Conservation (phyloP, 2,797 vertebrate genomes). For the Remorina albescens region DNA sequence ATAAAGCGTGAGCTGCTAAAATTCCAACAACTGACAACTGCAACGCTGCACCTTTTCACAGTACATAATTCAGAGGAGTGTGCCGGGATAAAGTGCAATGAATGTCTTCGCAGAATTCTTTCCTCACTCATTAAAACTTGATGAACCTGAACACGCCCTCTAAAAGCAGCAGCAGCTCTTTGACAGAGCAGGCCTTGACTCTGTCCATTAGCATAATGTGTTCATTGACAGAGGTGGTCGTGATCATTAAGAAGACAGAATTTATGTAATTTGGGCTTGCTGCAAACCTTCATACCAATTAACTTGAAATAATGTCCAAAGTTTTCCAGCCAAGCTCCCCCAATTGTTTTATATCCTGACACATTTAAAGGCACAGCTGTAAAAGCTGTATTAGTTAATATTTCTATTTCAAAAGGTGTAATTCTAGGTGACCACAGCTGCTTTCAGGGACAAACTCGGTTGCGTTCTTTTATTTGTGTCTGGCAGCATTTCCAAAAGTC, state of each 20-base stretch:
- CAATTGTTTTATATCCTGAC: not conserved
- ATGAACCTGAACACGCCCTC: conserved; percentile 74
- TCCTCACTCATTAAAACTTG: conserved; percentile 77
- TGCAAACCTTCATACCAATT: conserved; percentile 9
- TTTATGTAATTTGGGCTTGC: conserved; percentile 34
- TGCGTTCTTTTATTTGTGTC: too few species aligned
- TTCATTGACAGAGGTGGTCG: conserved; percentile 58
- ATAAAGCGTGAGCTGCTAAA: conserved; percentile 31
- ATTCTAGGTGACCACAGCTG: not conserved
- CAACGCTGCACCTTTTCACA: conserved; percentile 38
- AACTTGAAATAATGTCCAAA: conserved; percentile 21
- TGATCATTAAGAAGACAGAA: conserved; percentile 36
- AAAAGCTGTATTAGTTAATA: not conserved
- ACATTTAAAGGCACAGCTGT: not conserved
- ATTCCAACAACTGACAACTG: conserved; percentile 29
- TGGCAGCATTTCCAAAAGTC: not conserved
- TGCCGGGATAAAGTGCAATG: conserved; percentile 55
- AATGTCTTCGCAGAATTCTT: conserved; percentile 67
- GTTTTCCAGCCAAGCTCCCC: not conserved
- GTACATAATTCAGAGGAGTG: conserved; percentile 34
- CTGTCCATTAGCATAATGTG: conserved; percentile 73
- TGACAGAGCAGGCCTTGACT: conserved; percentile 58
- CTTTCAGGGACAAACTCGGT: not conserved
- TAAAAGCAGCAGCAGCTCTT: conserved; percentile 71
- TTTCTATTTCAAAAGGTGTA: not conserved